A percentile compares a stretch with the other conserved stretches of the same genome.
These are phyloP conservation scores for Manduca sexta DNA, from an alignment of 1,140 invertebrate genomes.

Conservation along the genomic window DNA sequence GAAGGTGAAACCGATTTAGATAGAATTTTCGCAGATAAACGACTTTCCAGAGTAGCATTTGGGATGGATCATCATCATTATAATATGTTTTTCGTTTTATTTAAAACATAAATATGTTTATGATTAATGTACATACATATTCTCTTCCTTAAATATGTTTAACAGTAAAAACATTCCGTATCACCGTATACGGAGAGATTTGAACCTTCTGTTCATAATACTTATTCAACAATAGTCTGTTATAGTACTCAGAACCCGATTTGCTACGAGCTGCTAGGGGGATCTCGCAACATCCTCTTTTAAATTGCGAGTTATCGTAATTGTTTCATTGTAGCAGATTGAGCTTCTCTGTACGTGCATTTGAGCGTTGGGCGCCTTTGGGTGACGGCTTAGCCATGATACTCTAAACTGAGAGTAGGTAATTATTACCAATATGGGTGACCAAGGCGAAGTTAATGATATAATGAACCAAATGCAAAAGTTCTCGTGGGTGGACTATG, in stretches of 20 bases:
- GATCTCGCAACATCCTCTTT: constrained; percentile 71
- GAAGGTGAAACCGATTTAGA: too few relatives aligned
- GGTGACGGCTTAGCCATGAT: constrained; percentile 7
- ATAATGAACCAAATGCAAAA: constrained; percentile 70
- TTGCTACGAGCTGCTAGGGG: constrained; percentile 46
- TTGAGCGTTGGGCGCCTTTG: constrained; percentile 35
- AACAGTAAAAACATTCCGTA: too few relatives aligned
- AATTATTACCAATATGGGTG: constrained; percentile 12
- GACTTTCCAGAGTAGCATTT: too few relatives aligned
- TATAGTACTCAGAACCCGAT: constrained; percentile 26
- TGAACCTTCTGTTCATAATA: not conserved
- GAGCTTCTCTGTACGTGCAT: constrained; percentile 42
- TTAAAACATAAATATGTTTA: too few relatives aligned
- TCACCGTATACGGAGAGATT: too few relatives aligned
- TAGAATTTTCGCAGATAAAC: too few relatives aligned
- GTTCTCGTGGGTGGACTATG: constrained; percentile 80
- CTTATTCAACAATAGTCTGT: not conserved
- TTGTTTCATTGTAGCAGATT: constrained; percentile 70
- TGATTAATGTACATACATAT: too few relatives aligned
- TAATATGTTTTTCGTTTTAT: too few relatives aligned
- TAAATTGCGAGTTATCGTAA: constrained; percentile 72
- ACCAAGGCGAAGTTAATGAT: constrained; percentile 23
- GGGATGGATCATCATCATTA: too few relatives aligned
- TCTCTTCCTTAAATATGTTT: too few relatives aligned
- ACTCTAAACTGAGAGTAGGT: not conserved